Base-by-base conservation (phyloP, 2,113 vertebrate species). In the Bambusicola thoracicus region DNA sequence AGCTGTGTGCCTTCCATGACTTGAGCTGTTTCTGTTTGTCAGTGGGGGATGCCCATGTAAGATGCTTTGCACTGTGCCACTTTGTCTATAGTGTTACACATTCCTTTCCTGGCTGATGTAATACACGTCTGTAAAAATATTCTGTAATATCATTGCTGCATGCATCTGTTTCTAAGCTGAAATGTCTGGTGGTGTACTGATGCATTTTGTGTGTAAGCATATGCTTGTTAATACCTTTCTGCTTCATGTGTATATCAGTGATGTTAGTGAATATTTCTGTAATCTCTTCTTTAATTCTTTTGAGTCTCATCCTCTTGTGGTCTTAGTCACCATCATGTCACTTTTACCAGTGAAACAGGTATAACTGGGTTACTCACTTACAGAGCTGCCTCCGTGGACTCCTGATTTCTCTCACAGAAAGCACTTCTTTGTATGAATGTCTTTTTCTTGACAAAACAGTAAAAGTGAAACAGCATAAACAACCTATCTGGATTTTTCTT, bases 401-500 rank as follows among this genome's bases (percentile, higher is more conserved):
- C 43, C 80, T 56, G 29, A 80, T 86, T 92, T 75, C 73, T 88
- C 32, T 88, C 43, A 51, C 1, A 79, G 56, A 68, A 92, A 61
- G 34, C 56, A 38, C 18, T 93, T 91, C 44, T 90, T 68, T 67
- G 43, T 74, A 48, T 68, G 65, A 86, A 90, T 72, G 25, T 41
- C 25, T 68, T 92, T 85, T 92, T 78, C 69, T 78, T 61, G 59
- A 59, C 61, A 68, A 92, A 92, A 92, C 51, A 81, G 8, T 81
- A 70, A 22, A 27, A 81, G 30, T 93, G 15, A 81, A 91, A 94
- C 40, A 81, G 38, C 48, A 78, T 75, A 94, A 96, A 83, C 41
- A 88, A 67, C 56, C 29, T 75, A 11, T 34, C 63, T 81, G 68
- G 11, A 61, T 63, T 83, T 86, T 79, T 70, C 40, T 91, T 69